phyloP scores from a whole-genome alignment of 2,888 invertebrate species.

The Chymomyza fuscimana region DNA sequence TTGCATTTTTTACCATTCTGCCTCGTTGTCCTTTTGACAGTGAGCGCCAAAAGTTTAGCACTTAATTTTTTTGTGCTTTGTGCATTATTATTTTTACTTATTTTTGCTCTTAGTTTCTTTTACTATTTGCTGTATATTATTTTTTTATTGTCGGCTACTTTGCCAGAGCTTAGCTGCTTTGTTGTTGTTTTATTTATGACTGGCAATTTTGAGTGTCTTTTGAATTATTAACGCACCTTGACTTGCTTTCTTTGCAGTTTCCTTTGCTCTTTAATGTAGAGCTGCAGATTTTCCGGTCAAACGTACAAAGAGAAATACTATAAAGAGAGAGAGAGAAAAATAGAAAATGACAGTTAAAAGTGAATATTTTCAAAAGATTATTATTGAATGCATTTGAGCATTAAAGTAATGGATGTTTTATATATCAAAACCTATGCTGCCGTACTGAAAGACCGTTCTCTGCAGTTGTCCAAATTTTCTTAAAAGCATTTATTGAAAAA shows the following conservation, averaged over 20 bases:
- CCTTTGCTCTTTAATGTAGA: background rate
- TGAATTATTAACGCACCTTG: slow-evolving; percentile 41
- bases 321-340: background rate
- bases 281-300: background rate
- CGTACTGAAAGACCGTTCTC: too few relatives aligned
- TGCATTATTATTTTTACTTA: slow-evolving; percentile 14
- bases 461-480: too few relatives aligned
- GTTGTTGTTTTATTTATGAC: slow-evolving; percentile 54
- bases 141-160: slow-evolving; percentile 20
- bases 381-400: too few relatives aligned
- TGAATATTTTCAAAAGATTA: background rate
- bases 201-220: slow-evolving; percentile 45
- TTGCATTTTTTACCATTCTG: slow-evolving; percentile 37
- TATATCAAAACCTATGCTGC: too few relatives aligned
- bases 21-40: slow-evolving; percentile 41
- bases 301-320: background rate
- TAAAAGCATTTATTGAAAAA: too few relatives aligned
- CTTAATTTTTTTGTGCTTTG: slow-evolving; percentile 50
- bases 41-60: slow-evolving; percentile 58
- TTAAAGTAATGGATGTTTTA: too few relatives aligned
- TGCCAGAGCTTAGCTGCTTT: slow-evolving; percentile 37
- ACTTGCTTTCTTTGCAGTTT: background rate
- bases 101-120: background rate
- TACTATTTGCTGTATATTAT: slow-evolving; percentile 24
- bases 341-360: background rate